Evolutionary conservation across 2,113 vertebrate genomes (phyloP).

Genomic region (Gopherus flavomarginatus): DNA sequence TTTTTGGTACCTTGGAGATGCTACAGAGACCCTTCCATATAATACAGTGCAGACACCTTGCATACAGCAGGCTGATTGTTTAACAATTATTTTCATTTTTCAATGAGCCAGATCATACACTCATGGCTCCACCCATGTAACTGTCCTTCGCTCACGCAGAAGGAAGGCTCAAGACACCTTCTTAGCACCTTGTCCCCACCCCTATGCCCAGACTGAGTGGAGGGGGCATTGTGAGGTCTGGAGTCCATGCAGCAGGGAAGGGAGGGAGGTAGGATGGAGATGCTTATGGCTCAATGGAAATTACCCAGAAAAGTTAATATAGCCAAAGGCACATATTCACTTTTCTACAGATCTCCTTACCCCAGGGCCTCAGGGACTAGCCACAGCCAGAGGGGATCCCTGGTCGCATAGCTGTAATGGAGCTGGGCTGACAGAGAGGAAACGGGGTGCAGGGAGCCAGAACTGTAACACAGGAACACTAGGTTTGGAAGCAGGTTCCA

Average conservation of each 20-base stretch:
- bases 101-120: background rate
- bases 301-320: background rate
- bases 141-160: background rate
- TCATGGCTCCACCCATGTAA: rapidly evolving
- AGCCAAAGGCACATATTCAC: background rate
- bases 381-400: background rate
- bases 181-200: background rate
- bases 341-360: background rate
- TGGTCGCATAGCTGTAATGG: background rate
- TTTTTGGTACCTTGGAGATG: background rate
- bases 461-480: background rate
- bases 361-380: background rate
- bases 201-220: background rate
- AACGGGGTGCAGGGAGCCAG: background rate
- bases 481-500: background rate
- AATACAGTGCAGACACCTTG: constrained; percentile 4
- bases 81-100: background rate
- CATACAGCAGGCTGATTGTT: constrained; percentile 3
- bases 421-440: background rate
- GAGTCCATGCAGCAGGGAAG: background rate
- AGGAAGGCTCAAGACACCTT: background rate
- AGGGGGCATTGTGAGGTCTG: background rate
- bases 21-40: background rate
- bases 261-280: background rate
- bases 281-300: background rate